Evolutionary conservation across 2,797 vertebrate species (phyloP), one percentile per base, ranked within the genome.

Genomic region (Danio choprae): DNA sequence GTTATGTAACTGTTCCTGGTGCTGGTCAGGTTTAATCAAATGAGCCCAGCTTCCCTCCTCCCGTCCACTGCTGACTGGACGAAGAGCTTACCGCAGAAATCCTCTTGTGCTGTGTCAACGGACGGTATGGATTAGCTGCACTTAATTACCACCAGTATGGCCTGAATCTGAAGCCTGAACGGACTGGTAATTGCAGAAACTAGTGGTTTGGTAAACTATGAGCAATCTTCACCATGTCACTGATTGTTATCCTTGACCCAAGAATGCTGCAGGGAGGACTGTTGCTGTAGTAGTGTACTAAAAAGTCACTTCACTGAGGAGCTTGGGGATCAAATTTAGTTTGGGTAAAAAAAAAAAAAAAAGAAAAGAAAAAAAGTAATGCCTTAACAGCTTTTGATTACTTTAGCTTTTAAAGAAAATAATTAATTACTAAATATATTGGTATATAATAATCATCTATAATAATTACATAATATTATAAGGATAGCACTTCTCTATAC

Each of bases 1-100:
- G 75, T 86, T 86, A 84, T 55, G 60, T 75, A 86, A 86, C 63
- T 15, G 63, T 67, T 73, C 74, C 48, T 83, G 73, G 44, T 56
- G 7, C 65, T 64, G 78, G 59, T 22, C 72, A 36, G 51, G 60
- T 80, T 85, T 86, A 81, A 83, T 77, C 56, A 63, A 72, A 58
- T 77, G 77, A 81, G 73, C 70, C 50, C 46, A 38, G 58, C 22
- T 20, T 36, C 58, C 59, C 58, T 60, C 22, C 63, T 73, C 12
- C 64, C 16, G 69, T 62, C 43, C n/a, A 8, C 50, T 59, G 74
- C 63, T 81, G 82, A 86, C 46, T 60, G 73, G 51, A 69, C 43
- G 16, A 68, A 50, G 77, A 59, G 74, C 76, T 85, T 83, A 84
- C 40, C 20, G 68, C 9, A 60, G 15, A 74, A 69, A 65, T 58